These are phyloP conservation scores for Salpingus planirostris DNA, from an alignment of 2,888 invertebrate species.

Conservation along the genomic window DNA sequence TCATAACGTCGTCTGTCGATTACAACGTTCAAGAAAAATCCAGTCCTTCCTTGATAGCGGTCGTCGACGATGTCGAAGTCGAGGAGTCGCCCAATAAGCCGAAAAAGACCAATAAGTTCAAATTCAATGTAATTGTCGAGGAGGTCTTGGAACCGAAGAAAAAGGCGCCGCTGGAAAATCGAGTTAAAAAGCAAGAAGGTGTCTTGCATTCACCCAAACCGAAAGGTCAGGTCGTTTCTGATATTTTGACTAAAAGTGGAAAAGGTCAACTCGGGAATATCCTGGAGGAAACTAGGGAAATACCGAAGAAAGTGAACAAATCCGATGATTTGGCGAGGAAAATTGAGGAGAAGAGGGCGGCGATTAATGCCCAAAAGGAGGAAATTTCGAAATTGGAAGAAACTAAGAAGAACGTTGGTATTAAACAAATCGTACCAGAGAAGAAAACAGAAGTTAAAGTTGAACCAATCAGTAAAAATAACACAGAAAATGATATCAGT, in stretches of 20 bases:
- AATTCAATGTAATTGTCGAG: constrained; percentile 37
- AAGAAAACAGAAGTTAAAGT: not conserved
- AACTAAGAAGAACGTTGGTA: constrained; percentile 19
- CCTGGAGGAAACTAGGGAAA: constrained; percentile 16
- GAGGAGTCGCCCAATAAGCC: constrained; percentile 48
- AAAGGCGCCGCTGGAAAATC: constrained; percentile 14
- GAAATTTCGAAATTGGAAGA: constrained; percentile 38
- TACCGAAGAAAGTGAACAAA: constrained; percentile 27
- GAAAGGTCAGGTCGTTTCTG: constrained; percentile 22
- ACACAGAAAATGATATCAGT: no score
- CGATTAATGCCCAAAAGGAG: constrained; percentile 3
- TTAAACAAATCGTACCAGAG: constrained; percentile 6
- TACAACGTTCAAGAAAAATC: constrained; percentile 41
- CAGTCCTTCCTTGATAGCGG: constrained; percentile 45
- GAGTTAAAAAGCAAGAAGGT: constrained; percentile 15
- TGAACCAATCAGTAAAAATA: not conserved
- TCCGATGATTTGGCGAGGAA: constrained; percentile 29
- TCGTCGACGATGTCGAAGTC: constrained; percentile 50
- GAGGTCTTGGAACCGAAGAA: constrained; percentile 21
- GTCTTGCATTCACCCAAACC: constrained; percentile 21
- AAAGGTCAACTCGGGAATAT: constrained; percentile 15
- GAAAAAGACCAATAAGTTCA: constrained; percentile 32
- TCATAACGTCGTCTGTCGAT: constrained; percentile 47
- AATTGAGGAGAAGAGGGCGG: no score
- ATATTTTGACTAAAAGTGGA: constrained; percentile 25